These are phyloP conservation scores for Taxidea taxus DNA, from an alignment of 2,113 vertebrate species.

Conservation along the genomic window DNA sequence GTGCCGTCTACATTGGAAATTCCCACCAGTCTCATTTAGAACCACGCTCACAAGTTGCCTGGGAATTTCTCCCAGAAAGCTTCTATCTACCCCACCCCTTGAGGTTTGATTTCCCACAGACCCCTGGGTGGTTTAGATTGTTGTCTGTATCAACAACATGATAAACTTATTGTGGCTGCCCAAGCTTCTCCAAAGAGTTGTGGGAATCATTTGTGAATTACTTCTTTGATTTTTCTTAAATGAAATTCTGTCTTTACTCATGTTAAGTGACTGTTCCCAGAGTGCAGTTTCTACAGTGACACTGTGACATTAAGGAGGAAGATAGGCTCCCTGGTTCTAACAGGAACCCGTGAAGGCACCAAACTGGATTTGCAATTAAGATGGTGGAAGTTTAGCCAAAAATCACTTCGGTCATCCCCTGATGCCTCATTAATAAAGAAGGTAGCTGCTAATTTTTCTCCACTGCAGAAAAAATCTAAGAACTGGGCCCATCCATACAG, in stretches of 20 bases:
- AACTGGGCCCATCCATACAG: neutral
- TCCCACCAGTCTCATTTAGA: constrained; percentile 57
- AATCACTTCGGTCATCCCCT: neutral
- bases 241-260: constrained; percentile 53
- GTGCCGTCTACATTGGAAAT: constrained; percentile 40
- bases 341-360: neutral
- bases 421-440: constrained; percentile 1
- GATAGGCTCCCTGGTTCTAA: neutral
- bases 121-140: constrained; percentile 11
- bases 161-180: constrained; percentile 50
- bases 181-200: neutral
- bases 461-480: constrained; percentile 3
- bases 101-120: constrained; percentile 67
- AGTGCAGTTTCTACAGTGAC: neutral
- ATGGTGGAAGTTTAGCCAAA: neutral
- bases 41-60: constrained; percentile 59
- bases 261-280: constrained; percentile 47
- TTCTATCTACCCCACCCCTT: neutral
- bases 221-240: constrained; percentile 47
- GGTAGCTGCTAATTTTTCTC: neutral
- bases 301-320: neutral
- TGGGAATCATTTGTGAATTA: constrained; percentile 41
- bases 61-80: constrained; percentile 68
- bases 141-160: neutral
- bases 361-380: neutral